Percentiles rank a stretch among this genome's conserved stretches.
phyloP scores from a whole-genome alignment of 2,797 vertebrate species.

The Pampus argenteus region DNA sequence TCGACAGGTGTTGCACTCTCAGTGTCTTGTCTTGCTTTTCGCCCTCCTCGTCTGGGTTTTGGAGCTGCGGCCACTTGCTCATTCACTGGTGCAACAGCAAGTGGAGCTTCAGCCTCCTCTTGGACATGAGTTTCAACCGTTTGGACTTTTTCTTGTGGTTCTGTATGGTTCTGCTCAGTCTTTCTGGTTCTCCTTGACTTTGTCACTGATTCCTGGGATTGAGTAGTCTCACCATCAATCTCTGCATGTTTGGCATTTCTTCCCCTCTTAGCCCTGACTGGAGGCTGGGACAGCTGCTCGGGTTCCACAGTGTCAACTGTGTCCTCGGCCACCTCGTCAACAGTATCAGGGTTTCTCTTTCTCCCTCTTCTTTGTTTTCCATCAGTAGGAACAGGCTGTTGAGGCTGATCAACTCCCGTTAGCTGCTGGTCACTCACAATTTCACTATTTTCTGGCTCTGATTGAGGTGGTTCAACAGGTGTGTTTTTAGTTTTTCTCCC shows the following conservation, averaged over 20 bases:
- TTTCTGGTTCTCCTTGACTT: constrained; percentile 66
- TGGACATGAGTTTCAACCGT: constrained; percentile 8
- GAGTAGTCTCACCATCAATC: neutral
- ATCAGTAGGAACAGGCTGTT: constrained; percentile 5
- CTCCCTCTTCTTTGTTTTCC: constrained; percentile 67
- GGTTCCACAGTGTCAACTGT: neutral
- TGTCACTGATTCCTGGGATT: constrained; percentile 40
- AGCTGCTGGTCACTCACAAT: neutral
- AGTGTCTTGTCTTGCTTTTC: constrained; percentile 44
- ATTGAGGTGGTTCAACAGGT: constrained; percentile 20
- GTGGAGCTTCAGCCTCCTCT: constrained; percentile 29
- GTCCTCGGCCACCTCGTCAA: constrained; percentile 37
- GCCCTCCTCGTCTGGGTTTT: constrained; percentile 67
- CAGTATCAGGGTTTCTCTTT: constrained; percentile 32
- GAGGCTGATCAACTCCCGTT: neutral
- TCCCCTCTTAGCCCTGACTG: constrained; percentile 61
- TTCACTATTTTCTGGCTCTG: constrained; percentile 22
- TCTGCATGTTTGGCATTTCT: constrained; percentile 46
- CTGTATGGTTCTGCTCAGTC: constrained; percentile 14
- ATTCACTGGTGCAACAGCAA: constrained; percentile 20
- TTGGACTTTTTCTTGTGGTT: constrained; percentile 33
- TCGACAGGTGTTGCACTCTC: constrained; percentile 6
- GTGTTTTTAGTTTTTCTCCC: constrained; percentile 64
- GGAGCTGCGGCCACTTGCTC: constrained; percentile 9
- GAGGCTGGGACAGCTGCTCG: constrained; percentile 28